Evolutionary conservation across 92 coral and sea anemone species (phyloP), one percentile per base, ranked within the genome.

Genomic region (Actinostola sp.): DNA sequence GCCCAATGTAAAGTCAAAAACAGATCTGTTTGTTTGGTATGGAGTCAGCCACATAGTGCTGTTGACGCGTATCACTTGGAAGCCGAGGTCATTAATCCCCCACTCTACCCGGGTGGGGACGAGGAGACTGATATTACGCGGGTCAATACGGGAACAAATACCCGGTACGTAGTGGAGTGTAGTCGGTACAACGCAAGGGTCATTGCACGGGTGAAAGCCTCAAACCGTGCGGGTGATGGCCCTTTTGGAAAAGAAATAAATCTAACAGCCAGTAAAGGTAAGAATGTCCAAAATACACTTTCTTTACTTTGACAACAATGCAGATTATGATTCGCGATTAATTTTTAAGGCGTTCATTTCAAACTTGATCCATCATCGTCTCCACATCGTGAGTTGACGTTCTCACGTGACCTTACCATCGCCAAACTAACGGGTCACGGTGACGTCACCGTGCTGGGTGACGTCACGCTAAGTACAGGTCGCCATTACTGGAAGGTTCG

Each of bases 161-260:
- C 90, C 71, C 80, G 76, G 33, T 73, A 87, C 58, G 85, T 66
- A 2, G 67, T 90, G 57, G 97, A 90, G 72, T 90, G 92, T 70
- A 66, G 71, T 32, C 79, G 82, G 30, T 90, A 90, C 64, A 72
- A 61, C 52, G 69, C 88, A n/a, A 70, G 66, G 55, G 87, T 90
- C 38, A 57, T 64, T 29, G 97, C 92, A 8, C 90, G 87, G 70
- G 92, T 90, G n/a, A 78, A 84, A 36, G 92, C 97, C 27, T 82
- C 97, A 8, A 90, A 90, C 82, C 80, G 92, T 20, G 97, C 97
- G 0, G 97, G 97, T 21, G 85, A 87, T 53, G 97, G 97, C 1
- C 92, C 97, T 19, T 87, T 73, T 55, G 66, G 92, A 38, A 51
- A 79, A 35, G 92, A 83, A 29, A 57, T 87, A 13, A 73, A 66